Evolutionary conservation across 2,888 invertebrate genomes (phyloP).

Genomic region (Cataglyphis livida): DNA sequence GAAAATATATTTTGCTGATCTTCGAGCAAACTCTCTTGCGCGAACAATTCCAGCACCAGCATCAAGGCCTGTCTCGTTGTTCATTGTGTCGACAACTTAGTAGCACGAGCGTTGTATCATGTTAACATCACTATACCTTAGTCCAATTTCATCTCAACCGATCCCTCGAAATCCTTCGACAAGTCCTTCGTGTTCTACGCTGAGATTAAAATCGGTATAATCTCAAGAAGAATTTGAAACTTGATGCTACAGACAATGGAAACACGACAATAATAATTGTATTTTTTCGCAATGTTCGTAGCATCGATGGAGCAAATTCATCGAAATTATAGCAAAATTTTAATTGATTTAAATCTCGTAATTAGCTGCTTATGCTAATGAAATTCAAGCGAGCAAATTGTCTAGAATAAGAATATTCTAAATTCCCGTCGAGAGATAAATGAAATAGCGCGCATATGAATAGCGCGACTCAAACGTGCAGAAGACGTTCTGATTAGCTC

Average conservation of each 20-base stretch:
- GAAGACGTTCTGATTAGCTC: conserved; percentile 34
- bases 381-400: background rate
- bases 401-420: conserved; percentile 11
- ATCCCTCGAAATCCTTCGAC: conserved; percentile 24
- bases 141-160: conserved; percentile 10
- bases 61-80: conserved; percentile 54
- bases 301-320: background rate
- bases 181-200: conserved; percentile 14
- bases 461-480: background rate
- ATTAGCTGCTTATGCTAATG: conserved; percentile 26
- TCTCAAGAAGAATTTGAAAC: background rate
- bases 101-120: conserved; percentile 56
- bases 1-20: background rate
- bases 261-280: background rate
- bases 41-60: conserved; percentile 49
- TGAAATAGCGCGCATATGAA: background rate
- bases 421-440: conserved; percentile 21
- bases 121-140: background rate
- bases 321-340: background rate
- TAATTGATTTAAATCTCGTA: background rate
- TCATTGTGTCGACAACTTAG: conserved; percentile 45
- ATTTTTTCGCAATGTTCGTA: background rate
- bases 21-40: conserved; percentile 19
- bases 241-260: background rate
- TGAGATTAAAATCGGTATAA: background rate